Conservation (phyloP, 2,113 vertebrate species). For the Antechinus stuartii region DNA sequence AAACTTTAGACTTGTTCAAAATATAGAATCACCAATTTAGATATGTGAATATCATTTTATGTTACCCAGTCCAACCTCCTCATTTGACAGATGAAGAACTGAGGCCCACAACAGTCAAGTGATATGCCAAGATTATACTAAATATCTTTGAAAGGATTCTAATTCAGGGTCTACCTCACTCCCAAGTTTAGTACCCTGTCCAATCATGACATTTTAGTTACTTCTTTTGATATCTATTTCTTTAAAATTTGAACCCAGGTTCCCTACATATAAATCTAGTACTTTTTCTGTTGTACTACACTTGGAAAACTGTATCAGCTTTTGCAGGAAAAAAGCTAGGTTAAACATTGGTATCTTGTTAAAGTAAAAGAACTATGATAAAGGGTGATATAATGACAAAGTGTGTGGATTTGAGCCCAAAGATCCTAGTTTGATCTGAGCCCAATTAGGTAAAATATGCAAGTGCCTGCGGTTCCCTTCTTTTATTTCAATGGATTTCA, state of each 20-base stretch:
- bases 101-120: neutral
- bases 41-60: neutral
- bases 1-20: neutral
- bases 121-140: neutral
- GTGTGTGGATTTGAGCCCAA: neutral
- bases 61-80: neutral
- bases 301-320: neutral
- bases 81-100: neutral
- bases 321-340: neutral
- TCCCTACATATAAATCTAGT: too few species aligned
- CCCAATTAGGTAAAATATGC: rapidly evolving
- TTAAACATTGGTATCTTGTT: neutral
- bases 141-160: neutral
- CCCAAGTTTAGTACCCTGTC: neutral
- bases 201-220: neutral
- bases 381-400: neutral
- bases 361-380: neutral
- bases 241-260: neutral
- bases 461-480: neutral
- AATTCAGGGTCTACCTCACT: neutral
- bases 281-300: neutral
- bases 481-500: too few species aligned
- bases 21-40: neutral
- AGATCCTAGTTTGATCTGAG: neutral
- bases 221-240: neutral